Evolutionary conservation across 2,888 invertebrate species (phyloP), one percentile per base, ranked within the genome.

Genomic region (Euzetes globulus): DNA sequence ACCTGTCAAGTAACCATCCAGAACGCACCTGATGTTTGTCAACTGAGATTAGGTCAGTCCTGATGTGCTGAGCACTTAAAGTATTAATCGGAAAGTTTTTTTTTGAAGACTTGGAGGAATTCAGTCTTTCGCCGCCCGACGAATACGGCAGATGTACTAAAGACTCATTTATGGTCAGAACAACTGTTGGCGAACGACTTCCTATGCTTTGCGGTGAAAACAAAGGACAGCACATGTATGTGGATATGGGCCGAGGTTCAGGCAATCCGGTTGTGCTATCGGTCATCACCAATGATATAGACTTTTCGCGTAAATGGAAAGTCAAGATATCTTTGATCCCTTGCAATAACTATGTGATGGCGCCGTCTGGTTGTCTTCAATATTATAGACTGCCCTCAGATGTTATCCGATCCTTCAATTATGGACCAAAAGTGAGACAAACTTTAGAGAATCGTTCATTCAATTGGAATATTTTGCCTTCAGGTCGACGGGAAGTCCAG

Each of bases 1-100:
- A 92, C 92, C 25, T 93, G 93, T 79, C 92, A 93, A 81, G 86
- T 92, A 4, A 92, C 91, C 0, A 85, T 94, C 6, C 82, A 90
- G 65, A 93, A 93, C 81, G 88, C 89, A 80, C 88, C 89, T 0
- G 89, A 90, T 79, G 88, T 93, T n/a, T 93, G 92, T 79, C 93
- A 93, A 81, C 87, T 91, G 80, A 88, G 91, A 52, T 41, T 72
- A 80, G 72, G 63, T 63, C 15, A 22, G 27, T n/a, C n/a, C n/a
- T n/a, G n/a, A n/a, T n/a, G n/a, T n/a, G n/a, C n/a, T n/a, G n/a
- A n/a, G n/a, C n/a, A n/a, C n/a, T n/a, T n/a, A n/a, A n/a, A n/a
- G n/a, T n/a, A n/a, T n/a, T n/a, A n/a, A n/a, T n/a, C n/a, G n/a
- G n/a, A n/a, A n/a, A n/a, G n/a, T n/a, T n/a, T n/a, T n/a, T n/a